These are phyloP conservation scores for Procambarus clarkii DNA, from an alignment of 1,140 invertebrate species.

Conservation along the genomic window DNA sequence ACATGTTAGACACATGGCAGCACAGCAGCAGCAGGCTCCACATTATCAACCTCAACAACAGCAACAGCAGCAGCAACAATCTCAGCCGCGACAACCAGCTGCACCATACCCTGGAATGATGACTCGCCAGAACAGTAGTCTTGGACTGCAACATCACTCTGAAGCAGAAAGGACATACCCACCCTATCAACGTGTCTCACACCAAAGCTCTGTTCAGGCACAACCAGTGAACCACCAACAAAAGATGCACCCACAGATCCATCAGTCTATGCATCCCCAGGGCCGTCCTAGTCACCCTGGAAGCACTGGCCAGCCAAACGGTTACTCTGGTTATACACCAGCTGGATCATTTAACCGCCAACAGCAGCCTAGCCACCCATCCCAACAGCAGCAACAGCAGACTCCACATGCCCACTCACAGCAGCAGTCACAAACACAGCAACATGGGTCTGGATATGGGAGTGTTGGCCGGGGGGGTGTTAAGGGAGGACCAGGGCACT, in stretches of 20 bases:
- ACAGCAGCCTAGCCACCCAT: conserved; percentile 30
- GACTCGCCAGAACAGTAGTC: conserved; percentile 70
- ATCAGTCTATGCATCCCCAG: conserved; percentile 19
- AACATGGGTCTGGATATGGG: conserved; percentile 65
- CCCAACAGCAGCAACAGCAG: conserved; percentile 43
- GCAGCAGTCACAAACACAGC: conserved; percentile 47
- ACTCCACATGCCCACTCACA: conserved; percentile 14
- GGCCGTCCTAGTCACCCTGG: conserved; percentile 1
- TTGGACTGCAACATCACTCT: conserved; percentile 52
- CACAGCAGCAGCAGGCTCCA: conserved; percentile 8
- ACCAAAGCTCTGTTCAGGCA: conserved; percentile 38
- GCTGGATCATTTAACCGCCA: conserved; percentile 33
- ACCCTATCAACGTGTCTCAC: conserved; percentile 69
- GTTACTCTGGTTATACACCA: conserved; percentile 39
- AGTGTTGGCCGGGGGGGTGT: conserved; percentile 63
- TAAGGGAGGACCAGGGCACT: conserved; percentile 61
- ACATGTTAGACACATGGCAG: conserved; percentile 30
- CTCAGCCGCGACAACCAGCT: conserved; percentile 14
- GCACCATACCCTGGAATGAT: conserved; percentile 63
- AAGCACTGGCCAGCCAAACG: conserved; percentile 1
- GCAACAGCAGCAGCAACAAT: conserved; percentile 28
- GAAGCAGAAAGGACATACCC: conserved; percentile 61
- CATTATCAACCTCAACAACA: conserved; percentile 1
- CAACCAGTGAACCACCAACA: conserved; percentile 30
- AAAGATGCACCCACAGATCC: conserved; percentile 39